A percentile compares a stretch with the other conserved stretches of the same genome.
These are phyloP conservation scores for Drosophila paranaensis DNA, from an alignment of 2,888 invertebrate genomes.

Conservation along the genomic window DNA sequence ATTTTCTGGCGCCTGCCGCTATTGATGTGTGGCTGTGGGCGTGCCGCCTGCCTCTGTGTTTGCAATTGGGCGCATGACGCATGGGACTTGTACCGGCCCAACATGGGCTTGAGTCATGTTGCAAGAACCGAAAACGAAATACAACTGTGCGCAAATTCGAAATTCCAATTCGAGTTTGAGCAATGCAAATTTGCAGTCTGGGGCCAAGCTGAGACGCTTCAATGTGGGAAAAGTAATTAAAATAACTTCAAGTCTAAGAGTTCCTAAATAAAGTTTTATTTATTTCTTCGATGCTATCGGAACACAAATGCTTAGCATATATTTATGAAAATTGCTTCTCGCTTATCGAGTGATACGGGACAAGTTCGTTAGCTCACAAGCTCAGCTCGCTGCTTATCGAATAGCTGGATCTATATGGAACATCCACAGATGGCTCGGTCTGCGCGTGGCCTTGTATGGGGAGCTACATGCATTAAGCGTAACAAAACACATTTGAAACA, in stretches of 20 bases:
- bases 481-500: constrained; percentile 37
- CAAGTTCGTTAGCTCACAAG: constrained; percentile 30
- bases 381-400: constrained; percentile 22
- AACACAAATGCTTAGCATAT: constrained; percentile 7
- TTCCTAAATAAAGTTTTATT: not conserved
- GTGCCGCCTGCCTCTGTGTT: constrained; percentile 43
- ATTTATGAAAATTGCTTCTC: constrained; percentile 36
- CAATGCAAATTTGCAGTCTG: not conserved
- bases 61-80: constrained; percentile 68
- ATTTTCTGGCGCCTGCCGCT: constrained; percentile 27
- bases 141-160: constrained; percentile 1
- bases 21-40: constrained; percentile 30
- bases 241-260: not conserved
- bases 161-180: not conserved
- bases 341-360: constrained; percentile 27
- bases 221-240: not conserved
- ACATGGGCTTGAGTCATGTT: constrained; percentile 11
- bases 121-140: not conserved
- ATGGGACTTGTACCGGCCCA: constrained; percentile 39
- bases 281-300: not conserved
- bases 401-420: constrained; percentile 31
- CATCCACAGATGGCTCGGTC: not conserved
- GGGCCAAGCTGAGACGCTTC: not conserved
- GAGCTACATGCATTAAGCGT: constrained; percentile 30
- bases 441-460: constrained; percentile 32